Evolutionary conservation across 2,113 vertebrate species (phyloP), one percentile per base, ranked within the genome.

Genomic region (Epinephelus fuscoguttatus): DNA sequence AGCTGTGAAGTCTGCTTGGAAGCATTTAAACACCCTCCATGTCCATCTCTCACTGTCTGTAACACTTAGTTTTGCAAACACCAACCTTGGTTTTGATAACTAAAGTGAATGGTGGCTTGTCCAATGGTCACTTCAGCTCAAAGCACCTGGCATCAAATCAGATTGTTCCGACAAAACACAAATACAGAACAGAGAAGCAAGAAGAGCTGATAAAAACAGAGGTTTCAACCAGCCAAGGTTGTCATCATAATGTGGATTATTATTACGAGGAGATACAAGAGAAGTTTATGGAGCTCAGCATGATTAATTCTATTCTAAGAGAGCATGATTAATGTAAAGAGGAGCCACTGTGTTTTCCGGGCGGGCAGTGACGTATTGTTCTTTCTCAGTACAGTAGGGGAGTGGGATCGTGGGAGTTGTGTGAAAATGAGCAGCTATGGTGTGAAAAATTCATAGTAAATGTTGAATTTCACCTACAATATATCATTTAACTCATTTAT

Each of bases 361-460:
- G 11, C 52, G 3, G 27, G 6, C 21, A 17, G 5, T 56, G 50
- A 37, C 1, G 15, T 3, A 73, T 50, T 49, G 25, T 80, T 47
- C 21, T 67, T 10, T 80, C 27, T 33, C 3, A 56, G 57, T 9
- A 10, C 49, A 30, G 30, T 45, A 14, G 1, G 12, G 23, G 49
- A 30, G 50, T 6, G 45, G 15, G 50, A 17, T 14, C 19, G 52
- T 74, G 25, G 42, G 69, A 37, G 69, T 15, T 47, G 47, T 78
- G 59, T 62, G 49, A 57, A 81, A 81, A 73, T 57, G 9, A 37
- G 33, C 52, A 49, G 19, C 21, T 18, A 18, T 33, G 33, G 64
- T 70, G 76, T 78, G 66, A 45, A 68, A 77, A 49, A 21, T 25
- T 53, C 27, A 60, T 33, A 52, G 33, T 30, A 11, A 63, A 63